These are phyloP conservation scores for Toxonevra muliebris DNA, from an alignment of 2,888 invertebrate genomes.

Conservation along the genomic window DNA sequence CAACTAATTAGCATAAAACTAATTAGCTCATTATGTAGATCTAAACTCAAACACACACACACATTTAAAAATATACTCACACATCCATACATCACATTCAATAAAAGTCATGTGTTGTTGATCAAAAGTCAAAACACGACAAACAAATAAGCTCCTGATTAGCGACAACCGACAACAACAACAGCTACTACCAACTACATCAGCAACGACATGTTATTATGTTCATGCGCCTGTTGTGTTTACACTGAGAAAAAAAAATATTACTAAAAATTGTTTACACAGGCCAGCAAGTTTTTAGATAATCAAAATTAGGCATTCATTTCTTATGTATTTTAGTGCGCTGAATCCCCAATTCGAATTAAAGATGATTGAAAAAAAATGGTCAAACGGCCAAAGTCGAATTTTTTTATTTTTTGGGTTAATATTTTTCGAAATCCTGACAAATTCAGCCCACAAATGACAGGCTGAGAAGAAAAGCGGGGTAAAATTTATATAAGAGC, in stretches of 20 bases:
- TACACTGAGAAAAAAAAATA: not conserved
- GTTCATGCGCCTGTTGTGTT: not conserved
- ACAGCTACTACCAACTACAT: not conserved
- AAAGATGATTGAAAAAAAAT: too few species aligned
- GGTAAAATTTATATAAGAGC: too few species aligned
- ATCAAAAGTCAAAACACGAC: slow-evolving; percentile 48
- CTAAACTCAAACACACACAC: too few species aligned
- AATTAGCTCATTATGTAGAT: slow-evolving; percentile 50
- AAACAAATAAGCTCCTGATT: slow-evolving; percentile 22
- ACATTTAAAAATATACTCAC: slow-evolving; percentile 26
- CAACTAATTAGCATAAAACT: slow-evolving; percentile 56
- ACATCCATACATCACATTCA: slow-evolving; percentile 4
- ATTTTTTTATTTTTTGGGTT: too few species aligned
- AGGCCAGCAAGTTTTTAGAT: too few species aligned
- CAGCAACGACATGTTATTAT: not conserved
- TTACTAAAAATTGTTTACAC: not conserved
- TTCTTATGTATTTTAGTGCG: too few species aligned
- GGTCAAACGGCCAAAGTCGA: too few species aligned
- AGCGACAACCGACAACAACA: not conserved
- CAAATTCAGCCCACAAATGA: too few species aligned
- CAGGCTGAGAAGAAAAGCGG: too few species aligned
- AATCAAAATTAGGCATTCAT: too few species aligned
- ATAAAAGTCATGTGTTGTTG: slow-evolving; percentile 38
- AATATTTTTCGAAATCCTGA: too few species aligned
- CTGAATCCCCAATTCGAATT: too few species aligned